These are phyloP conservation scores for Upupa epops DNA, from an alignment of 2,113 vertebrate species.

Conservation along the genomic window DNA sequence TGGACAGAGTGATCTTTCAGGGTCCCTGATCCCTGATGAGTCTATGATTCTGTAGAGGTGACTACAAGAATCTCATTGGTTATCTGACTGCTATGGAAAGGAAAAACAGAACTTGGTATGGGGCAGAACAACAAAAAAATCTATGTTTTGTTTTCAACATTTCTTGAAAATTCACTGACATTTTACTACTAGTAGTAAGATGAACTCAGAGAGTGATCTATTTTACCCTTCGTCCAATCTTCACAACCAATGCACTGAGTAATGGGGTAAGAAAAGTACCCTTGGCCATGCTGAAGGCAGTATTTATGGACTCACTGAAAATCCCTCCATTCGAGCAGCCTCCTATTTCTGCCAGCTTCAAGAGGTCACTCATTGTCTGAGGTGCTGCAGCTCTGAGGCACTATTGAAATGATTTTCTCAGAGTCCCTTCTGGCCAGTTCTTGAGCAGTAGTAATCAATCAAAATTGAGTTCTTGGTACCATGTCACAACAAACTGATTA, in stretches of 20 bases:
- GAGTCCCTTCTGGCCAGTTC: constrained; percentile 66
- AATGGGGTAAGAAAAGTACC: background rate
- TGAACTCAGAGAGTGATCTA: background rate
- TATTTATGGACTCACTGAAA: constrained; percentile 11
- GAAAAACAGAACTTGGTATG: background rate
- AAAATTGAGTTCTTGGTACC: constrained; percentile 69
- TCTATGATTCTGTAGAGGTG: background rate
- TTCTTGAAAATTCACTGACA: background rate
- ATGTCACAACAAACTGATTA: constrained; percentile 74
- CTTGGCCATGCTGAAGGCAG: background rate
- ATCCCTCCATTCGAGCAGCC: background rate
- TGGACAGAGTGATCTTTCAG: too few relatives aligned
- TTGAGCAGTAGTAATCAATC: constrained; percentile 72
- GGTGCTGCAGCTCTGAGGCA: constrained; percentile 32
- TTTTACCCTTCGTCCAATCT: background rate
- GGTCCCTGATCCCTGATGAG: too few relatives aligned
- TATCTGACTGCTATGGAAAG: background rate
- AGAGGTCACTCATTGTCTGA: constrained; percentile 36
- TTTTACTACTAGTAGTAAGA: background rate
- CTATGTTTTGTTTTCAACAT: background rate
- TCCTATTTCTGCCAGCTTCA: background rate
- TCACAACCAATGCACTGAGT: background rate
- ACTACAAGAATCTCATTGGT: background rate
- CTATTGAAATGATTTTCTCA: constrained; percentile 57
- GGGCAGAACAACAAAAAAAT: background rate